phyloP scores from a whole-genome alignment of 1,140 invertebrate species.

The Dolichoris vasculosae region DNA sequence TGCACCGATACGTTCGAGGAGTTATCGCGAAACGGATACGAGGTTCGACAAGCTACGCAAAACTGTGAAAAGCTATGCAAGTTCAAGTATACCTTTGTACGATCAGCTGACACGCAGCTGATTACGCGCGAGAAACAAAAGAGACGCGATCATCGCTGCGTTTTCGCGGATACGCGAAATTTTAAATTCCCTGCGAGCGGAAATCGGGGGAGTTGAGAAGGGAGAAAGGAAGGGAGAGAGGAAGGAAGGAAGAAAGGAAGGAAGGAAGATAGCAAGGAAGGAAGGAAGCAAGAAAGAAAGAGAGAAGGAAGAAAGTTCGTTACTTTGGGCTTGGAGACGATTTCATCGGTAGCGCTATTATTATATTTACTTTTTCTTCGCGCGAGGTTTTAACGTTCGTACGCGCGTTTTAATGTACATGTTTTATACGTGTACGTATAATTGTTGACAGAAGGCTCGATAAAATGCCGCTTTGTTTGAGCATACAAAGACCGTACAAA shows the following conservation, averaged over 20 bases:
- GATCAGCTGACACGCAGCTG: conserved; percentile 35
- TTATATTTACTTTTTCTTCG: not conserved
- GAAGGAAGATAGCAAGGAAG: no score
- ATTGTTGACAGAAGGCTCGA: not conserved
- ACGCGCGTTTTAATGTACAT: no score
- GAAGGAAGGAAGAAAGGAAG: no score
- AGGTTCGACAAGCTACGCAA: not conserved
- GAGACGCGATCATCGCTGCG: not conserved
- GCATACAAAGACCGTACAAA: not conserved
- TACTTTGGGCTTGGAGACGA: no score
- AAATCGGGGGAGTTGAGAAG: no score
- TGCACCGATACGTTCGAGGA: not conserved
- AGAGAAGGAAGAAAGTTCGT: no score
- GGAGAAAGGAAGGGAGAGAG: no score
- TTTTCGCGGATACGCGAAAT: no score
- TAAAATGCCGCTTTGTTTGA: not conserved
- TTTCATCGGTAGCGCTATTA: no score
- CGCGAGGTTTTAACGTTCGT: not conserved
- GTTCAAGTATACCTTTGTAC: conserved; percentile 16
- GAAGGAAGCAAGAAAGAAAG: no score
- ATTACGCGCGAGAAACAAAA: not conserved
- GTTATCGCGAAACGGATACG: not conserved
- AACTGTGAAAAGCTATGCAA: not conserved
- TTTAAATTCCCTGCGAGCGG: no score
- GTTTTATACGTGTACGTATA: no score